Base-by-base conservation (phyloP, 2,888 invertebrate genomes). In the Microctonus brassicae region DNA sequence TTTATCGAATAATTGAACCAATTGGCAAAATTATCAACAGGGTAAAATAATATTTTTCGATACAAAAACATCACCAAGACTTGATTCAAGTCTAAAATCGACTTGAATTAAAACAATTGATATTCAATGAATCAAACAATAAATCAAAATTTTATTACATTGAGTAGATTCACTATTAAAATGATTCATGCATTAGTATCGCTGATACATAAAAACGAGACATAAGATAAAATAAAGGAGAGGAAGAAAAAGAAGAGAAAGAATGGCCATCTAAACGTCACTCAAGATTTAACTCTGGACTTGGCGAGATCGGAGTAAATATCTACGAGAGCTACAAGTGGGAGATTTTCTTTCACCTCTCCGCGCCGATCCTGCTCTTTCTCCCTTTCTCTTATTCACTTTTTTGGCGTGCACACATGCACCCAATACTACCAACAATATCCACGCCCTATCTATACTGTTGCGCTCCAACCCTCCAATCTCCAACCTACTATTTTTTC, bases 261-360 rank as follows among this genome's bases (percentile, higher is more conserved):
- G 57, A 70, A 67, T 60, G 69, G 73, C 42, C 65, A 78, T 78
- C 74, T 79, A 73, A 80, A 78, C 81, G 77, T 81, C 81, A 79
- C 79, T 83, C 79, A 83, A 83, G 82, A 81, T 83, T 84, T 80
- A 82, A 78, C 79, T 81, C 73, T 73, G 77, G 75, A 75, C 72
- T 74, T 63, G 75, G 77, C 75, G 76, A 79, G 82, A 83, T 82
- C 79, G 81, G 78, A 79, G 83, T 83, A 83, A 84, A 84, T 83
- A 84, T 84, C 83, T 81, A n/a, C n/a, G 78, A 73, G 79, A 82
- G 83, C 84, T 82, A 84, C 86, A 86, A 86, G 85, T 86, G 85
- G 84, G 81, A 86, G 83, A 86, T 85, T 84, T 84, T 80, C 79
- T n/a, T n/a, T 78, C 79, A 77, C 77, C 62, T 75, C 76, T 75